Evolutionary conservation across 2,888 invertebrate genomes (phyloP), one percentile per base, ranked within the genome.

Genomic region (Drosophila monieri): DNA sequence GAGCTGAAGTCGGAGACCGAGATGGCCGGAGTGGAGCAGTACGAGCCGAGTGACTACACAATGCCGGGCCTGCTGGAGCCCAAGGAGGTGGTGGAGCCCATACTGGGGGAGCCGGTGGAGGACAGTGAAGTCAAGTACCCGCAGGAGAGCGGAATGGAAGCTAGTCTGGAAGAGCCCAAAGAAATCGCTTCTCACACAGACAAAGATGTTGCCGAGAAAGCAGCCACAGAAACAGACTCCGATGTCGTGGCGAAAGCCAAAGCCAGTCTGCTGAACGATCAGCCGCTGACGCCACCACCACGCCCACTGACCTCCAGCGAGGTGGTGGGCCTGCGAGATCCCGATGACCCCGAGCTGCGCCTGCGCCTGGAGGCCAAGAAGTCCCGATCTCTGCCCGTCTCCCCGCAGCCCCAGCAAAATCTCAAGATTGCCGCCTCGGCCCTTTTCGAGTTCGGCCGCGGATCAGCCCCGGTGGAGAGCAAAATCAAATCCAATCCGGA

Each of bases 331-430:
- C 78, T 77, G 27, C 77, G 74, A 1, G 79, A 81, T 9, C 78
- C 85, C 25, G 68, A 64, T 0, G 90, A 89, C 53, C 86, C 88
- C 0, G 89, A 89, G 66, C 57, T 89, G 52, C 76, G 71, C 1
- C 77, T 88, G 0, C 79, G 84, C 60, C 53, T 87, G 27, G 73
- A 76, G n/a, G 77, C 85, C 37, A 88, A 88, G 49, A 91, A 90
- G 41, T 90, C 90, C 4, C 88, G 89, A 4, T 90, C 90, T 6
- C 68, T 91, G 74, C 91, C 91, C 12, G 89, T 91, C 9, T 89
- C 91, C 0, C 90, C 90, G 1, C 76, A 86, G 52, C 83, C 88
- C 0, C 58, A 84, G 51, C 76, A 79, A 3, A 48, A 74, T 0
- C 73, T 83, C 25, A 85, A 83, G 43, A 41, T 89, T 47, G 58